Conservation (phyloP, 2,113 vertebrate species). For the Heptranchias perlo region DNA sequence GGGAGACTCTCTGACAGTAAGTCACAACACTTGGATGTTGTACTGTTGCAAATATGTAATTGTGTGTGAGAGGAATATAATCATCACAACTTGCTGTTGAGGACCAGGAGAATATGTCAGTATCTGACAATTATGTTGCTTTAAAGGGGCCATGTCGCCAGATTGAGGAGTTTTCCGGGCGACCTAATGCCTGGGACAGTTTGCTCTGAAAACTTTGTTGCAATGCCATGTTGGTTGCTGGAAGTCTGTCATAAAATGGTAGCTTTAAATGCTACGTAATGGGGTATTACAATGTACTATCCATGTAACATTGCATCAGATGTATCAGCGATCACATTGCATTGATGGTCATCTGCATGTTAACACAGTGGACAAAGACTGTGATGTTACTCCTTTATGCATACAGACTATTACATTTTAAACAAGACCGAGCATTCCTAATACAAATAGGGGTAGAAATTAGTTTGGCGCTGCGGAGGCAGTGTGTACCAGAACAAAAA, state of each 20-base stretch:
- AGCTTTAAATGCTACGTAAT: not conserved
- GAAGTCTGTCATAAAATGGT: not conserved
- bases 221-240: not conserved
- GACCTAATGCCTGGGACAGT: not conserved
- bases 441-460: too few relatives aligned
- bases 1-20: slow-evolving; percentile 88
- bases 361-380: not conserved
- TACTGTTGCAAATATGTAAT: not conserved
- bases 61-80: not conserved
- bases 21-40: slow-evolving; percentile 43
- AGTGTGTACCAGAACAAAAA: too few relatives aligned
- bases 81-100: not conserved
- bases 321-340: not conserved
- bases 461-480: too few relatives aligned
- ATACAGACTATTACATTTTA: too few relatives aligned
- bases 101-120: not conserved
- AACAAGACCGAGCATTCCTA: too few relatives aligned
- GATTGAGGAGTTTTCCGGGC: not conserved
- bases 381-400: not conserved
- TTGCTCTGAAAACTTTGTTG: not conserved
- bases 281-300: not conserved
- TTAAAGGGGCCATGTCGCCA: not conserved
- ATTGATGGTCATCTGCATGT: not conserved
- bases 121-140: too few relatives aligned
- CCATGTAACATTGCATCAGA: not conserved